A percentile compares a stretch with the other conserved stretches of the same genome.
Evolutionary conservation across 2,113 vertebrate genomes (phyloP).

Genomic region (Sapajus apella): DNA sequence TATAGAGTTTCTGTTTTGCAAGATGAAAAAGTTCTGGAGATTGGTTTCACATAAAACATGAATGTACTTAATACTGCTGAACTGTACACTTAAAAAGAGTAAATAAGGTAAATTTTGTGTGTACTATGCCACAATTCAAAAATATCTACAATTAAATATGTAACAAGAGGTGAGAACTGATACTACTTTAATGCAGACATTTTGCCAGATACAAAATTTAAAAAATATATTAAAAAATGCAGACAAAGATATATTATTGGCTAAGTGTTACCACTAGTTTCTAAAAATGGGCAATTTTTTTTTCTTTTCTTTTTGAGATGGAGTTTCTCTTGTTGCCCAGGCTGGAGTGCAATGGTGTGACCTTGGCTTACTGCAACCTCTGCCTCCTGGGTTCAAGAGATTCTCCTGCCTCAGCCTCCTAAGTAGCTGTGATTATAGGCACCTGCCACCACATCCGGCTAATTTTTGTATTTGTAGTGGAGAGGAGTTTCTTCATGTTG

Average conservation of each 20-base stretch:
- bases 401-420: too few relatives aligned
- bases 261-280: neutral
- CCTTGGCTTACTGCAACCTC: too few relatives aligned
- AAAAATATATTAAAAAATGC: neutral
- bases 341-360: too few relatives aligned
- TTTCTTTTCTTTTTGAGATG: too few relatives aligned
- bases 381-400: too few relatives aligned
- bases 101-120: neutral
- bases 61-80: neutral
- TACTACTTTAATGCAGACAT: neutral
- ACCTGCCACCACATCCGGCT: too few relatives aligned
- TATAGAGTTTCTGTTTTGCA: neutral
- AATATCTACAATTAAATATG: neutral
- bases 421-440: too few relatives aligned
- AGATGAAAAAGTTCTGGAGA: neutral
- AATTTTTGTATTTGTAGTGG: too few relatives aligned
- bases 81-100: neutral
- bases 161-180: neutral
- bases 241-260: neutral
- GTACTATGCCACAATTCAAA: neutral
- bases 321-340: too few relatives aligned
- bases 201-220: too few relatives aligned
- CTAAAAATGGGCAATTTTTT: neutral
- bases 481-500: too few relatives aligned
- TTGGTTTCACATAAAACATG: constrained; percentile 1